Percentiles rank a stretch among this genome's conserved stretches.
Evolutionary conservation across 2,888 invertebrate species (phyloP).

Genomic region (Pandemis cinnamomeana): DNA sequence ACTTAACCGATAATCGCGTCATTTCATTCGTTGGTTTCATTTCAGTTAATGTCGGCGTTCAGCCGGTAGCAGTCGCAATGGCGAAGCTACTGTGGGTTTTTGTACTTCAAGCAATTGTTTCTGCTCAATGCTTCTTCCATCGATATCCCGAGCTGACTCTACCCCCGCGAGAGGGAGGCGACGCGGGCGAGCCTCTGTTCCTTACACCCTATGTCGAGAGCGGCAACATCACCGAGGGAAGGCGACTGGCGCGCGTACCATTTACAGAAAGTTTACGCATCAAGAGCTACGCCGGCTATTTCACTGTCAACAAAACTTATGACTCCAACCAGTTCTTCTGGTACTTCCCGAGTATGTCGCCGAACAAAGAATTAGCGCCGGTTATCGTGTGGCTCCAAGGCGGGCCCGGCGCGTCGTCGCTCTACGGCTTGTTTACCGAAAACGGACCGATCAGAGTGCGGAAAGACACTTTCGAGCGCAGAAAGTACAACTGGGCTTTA

Average conservation of each 20-base stretch:
- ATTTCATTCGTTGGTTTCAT: neutral
- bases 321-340: conserved; percentile 96
- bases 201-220: conserved; percentile 89
- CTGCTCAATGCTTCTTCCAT: conserved; percentile 63
- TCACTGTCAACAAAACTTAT: conserved; percentile 91
- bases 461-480: conserved; percentile 75
- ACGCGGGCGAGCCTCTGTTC: conserved; percentile 87
- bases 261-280: conserved; percentile 85
- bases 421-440: conserved; percentile 92
- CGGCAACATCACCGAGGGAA: conserved; percentile 88
- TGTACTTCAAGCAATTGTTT: conserved; percentile 53
- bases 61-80: conserved; percentile 54
- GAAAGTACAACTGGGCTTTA: conserved; percentile 92
- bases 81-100: conserved; percentile 52
- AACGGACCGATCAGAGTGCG: conserved; percentile 88
- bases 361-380: conserved; percentile 84
- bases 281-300: conserved; percentile 90
- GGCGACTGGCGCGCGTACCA: conserved; percentile 81
- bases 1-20: neutral
- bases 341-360: conserved; percentile 92
- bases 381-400: conserved; percentile 94
- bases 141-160: conserved; percentile 68
- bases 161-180: conserved; percentile 63
- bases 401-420: conserved; percentile 92
- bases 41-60: neutral